Evolutionary conservation across 2,113 vertebrate species (phyloP), one percentile per base, ranked within the genome.

Genomic region (Cyprinodon variegatus): DNA sequence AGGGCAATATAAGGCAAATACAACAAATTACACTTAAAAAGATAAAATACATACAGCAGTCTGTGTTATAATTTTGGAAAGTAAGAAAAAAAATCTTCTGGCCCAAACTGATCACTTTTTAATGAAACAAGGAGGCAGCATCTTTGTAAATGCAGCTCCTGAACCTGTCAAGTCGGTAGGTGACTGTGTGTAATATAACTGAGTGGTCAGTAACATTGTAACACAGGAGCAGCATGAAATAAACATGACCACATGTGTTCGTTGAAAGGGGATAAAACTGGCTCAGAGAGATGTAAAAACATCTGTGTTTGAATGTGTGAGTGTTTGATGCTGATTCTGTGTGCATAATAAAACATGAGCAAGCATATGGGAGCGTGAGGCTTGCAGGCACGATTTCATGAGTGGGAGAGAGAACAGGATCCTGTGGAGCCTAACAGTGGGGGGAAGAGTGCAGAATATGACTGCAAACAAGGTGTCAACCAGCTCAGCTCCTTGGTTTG

Each of bases 301-400:
- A 88, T 89, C 80, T 74, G 85, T 74, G 76, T 82, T 57, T 70
- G 78, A 85, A 78, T 77, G 79, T 67, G 82, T 86, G 86, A 87
- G 53, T 82, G 85, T 84, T 80, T 83, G 65, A 72, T 53, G 74
- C 70, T 78, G 69, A 57, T 22, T 78, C 61, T 72, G 43, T 81
- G 78, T 78, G 79, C 74, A 84, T 79, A 70, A 41, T n/a, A 70
- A 75, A 78, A 46, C 65, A 13, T 43, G 70, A 59, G 68, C 61
- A 76, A 74, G 74, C 46, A 29, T 66, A 29, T 72, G 73, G 78
- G 59, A 22, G 72, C 59, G 45, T 57, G 65, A 10, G 53, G 22
- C 74, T 75, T 17, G 60, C 45, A 68, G 83, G 78, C 77, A 71
- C 74, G 12, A 74, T 82, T 83, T 65, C 63, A 66, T 73, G 69